Evolutionary conservation across 2,888 invertebrate species (phyloP).

Genomic region (Sinodicranocentrus sp.): DNA sequence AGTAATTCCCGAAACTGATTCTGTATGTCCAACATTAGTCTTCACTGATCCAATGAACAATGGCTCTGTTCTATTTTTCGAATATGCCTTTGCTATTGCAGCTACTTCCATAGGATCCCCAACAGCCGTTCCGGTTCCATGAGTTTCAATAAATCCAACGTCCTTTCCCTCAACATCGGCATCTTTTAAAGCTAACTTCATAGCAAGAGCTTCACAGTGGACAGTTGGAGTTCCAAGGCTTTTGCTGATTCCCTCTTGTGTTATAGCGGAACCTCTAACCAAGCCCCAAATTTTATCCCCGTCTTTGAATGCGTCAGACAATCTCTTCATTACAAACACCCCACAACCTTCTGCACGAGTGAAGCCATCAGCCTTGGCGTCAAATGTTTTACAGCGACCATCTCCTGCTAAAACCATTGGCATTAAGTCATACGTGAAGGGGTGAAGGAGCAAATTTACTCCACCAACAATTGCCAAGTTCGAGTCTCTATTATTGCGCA

Average conservation of each 20-base stretch:
- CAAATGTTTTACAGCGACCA: constrained; percentile 61
- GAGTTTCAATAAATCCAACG: constrained; percentile 43
- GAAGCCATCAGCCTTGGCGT: too few species aligned
- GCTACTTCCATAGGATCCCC: constrained; percentile 63
- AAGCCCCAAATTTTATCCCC: constrained; percentile 50
- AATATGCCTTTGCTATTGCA: constrained; percentile 41
- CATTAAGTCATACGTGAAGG: constrained; percentile 21
- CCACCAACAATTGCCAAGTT: constrained; percentile 63
- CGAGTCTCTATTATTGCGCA: constrained; percentile 47
- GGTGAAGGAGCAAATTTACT: constrained; percentile 59
- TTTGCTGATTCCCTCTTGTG: constrained; percentile 77
- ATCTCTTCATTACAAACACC: constrained; percentile 59
- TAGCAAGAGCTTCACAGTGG: constrained; percentile 46
- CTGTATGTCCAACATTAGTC: constrained; percentile 69
- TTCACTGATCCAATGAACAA: constrained; percentile 66
- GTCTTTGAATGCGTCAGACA: constrained; percentile 49
- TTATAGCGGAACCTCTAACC: constrained; percentile 76
- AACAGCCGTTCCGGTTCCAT: constrained; percentile 50
- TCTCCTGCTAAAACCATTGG: constrained; percentile 36
- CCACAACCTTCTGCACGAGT: constrained; percentile 66
- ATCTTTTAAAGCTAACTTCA: constrained; percentile 45
- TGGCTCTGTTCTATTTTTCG: constrained; percentile 11
- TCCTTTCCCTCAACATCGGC: constrained; percentile 55
- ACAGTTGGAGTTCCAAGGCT: constrained; percentile 77
- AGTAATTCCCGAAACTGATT: constrained; percentile 58